phyloP scores from a whole-genome alignment of 1,140 invertebrate genomes.

The Paramacrobiotus metropolitanus region DNA sequence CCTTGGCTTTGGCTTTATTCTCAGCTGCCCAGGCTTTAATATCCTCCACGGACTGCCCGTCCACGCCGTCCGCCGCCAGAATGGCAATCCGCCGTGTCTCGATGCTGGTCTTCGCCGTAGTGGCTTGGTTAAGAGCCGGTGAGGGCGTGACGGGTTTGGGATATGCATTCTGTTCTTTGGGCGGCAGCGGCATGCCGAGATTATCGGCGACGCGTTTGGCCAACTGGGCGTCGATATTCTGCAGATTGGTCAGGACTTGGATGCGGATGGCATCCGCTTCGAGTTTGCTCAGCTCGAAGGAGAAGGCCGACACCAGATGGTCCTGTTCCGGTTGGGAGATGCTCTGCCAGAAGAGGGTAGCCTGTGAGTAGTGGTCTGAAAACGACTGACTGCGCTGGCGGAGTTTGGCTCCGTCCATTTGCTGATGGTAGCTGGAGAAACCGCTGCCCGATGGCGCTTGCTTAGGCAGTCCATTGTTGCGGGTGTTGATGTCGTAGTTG shows the following conservation, averaged over 20 bases:
- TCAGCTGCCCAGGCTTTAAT: background rate
- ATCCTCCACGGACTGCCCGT: background rate
- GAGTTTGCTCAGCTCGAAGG: background rate
- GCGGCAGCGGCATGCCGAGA: background rate
- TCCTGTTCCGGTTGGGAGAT: background rate
- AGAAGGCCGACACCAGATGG: background rate
- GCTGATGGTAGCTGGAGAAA: background rate
- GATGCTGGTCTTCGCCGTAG: background rate
- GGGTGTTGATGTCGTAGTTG: conserved; percentile 4
- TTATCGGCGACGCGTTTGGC: background rate
- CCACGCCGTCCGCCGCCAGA: background rate
- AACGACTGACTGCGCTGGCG: background rate
- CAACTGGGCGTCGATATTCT: background rate
- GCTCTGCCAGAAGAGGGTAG: background rate
- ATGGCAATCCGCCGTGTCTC: background rate
- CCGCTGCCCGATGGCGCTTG: background rate
- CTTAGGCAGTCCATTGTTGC: background rate
- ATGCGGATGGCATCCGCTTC: background rate
- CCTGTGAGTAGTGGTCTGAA: background rate
- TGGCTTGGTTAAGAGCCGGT: background rate
- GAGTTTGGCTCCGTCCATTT: background rate
- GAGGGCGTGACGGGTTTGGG: background rate
- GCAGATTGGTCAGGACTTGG: background rate
- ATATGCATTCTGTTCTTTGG: background rate
- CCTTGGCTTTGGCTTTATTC: background rate